A percentile compares a stretch with the other conserved stretches of the same genome.
These are phyloP conservation scores for Synanthedon vespiformis DNA, from an alignment of 2,888 invertebrate species.

Conservation along the genomic window DNA sequence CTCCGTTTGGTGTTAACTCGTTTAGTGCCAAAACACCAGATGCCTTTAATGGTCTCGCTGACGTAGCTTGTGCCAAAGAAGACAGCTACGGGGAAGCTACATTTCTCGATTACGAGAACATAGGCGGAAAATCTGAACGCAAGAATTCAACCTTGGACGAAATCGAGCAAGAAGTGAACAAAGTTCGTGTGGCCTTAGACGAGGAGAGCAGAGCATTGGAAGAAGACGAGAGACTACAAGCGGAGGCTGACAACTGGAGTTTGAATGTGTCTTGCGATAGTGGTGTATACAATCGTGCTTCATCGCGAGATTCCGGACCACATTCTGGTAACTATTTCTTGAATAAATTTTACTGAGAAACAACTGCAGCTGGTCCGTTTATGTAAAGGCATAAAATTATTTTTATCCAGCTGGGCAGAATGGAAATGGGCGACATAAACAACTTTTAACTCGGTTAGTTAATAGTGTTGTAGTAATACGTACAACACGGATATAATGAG, in stretches of 20 bases:
- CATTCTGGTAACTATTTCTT: conserved; percentile 53
- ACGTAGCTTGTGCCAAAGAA: conserved; percentile 39
- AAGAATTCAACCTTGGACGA: conserved; percentile 60
- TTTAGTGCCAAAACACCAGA: conserved; percentile 32
- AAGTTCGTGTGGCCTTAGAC: conserved; percentile 60
- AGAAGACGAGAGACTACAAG: conserved; percentile 55
- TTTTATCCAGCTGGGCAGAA: conserved; percentile 33
- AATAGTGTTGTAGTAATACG: conserved; percentile 35
- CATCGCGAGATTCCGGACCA: conserved; percentile 64
- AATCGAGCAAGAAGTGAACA: conserved; percentile 62
- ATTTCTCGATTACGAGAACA: conserved; percentile 58
- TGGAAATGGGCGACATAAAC: conserved; percentile 26
- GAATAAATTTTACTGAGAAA: background rate
- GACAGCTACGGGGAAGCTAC: conserved; percentile 60
- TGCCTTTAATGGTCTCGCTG: conserved; percentile 27
- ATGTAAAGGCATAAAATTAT: conserved; percentile 41
- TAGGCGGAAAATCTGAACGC: conserved; percentile 31
- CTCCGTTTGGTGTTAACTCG: conserved; percentile 34
- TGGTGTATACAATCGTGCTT: conserved; percentile 72
- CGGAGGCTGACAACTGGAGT: conserved; percentile 63
- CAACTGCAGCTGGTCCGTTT: conserved; percentile 20
- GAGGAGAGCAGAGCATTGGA: conserved; percentile 63
- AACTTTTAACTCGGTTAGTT: conserved; percentile 35
- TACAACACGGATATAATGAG: conserved; percentile 39
- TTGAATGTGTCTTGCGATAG: conserved; percentile 70